Evolutionary conservation across 2,888 invertebrate genomes (phyloP), one percentile per base, ranked within the genome.

Genomic region (Orgyia antiqua): DNA sequence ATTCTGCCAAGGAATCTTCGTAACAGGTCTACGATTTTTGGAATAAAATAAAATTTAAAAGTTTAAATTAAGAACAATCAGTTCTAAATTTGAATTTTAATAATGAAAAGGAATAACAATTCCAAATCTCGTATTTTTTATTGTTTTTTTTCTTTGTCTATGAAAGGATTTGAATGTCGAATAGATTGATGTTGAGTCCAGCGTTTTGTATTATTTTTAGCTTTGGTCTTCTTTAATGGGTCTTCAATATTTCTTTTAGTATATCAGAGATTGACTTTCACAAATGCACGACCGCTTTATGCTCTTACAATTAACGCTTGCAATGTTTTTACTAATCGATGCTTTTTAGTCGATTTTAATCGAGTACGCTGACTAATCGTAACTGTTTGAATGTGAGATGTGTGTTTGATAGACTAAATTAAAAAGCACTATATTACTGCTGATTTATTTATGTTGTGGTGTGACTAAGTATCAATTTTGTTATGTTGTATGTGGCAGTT

Each of bases 311-410:
- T 26, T 51, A 59, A 47, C 15, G 55, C 52, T 54, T 45, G 30
- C 45, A 45, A 42, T 51, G 54, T 51, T 54, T 51, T 31, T 35
- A 45, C 45, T 42, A 51, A 42, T 39, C 32, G 2, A 41, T 17
- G 58, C 55, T 56, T 52, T 9, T 24, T 27, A 33, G 10, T 31
- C 31, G 40, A 33, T 32, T 29, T 24, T 48, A 34, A 40, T 45
- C 50, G 45, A 42, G 45, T 40, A 27, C 24, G 59, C 59, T 47
- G 44, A 43, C 51, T 37, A 52, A 52, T 37, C 52, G 45, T 59
- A 51, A 57, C 51, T 46, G 50, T 68, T 40, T 73, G 78, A 73
- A 65, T 72, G 78, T 53, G 67, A 62, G 74, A 77, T 62, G 77
- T 64, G 48, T 70, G 77, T 73, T 77, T 64, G 58, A 50, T 64